Conservation (phyloP, 2,888 invertebrate species). For the Andrena fulva region DNA sequence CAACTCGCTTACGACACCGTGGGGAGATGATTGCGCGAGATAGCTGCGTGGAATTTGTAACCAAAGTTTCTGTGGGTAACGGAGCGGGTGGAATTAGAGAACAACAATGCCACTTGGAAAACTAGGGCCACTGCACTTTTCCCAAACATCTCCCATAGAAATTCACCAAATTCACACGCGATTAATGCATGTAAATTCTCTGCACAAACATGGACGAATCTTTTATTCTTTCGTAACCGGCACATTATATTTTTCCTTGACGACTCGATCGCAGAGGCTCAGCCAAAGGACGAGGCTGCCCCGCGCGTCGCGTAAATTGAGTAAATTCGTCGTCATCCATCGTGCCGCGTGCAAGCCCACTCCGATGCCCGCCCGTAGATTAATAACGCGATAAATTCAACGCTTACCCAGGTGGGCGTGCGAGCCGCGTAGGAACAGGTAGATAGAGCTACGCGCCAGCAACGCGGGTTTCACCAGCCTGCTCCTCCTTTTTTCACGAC, state of each 20-base stretch:
- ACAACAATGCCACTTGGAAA: background rate
- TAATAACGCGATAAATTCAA: constrained; percentile 79
- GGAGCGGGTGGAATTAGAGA: background rate
- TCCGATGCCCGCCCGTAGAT: constrained; percentile 60
- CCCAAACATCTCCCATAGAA: background rate
- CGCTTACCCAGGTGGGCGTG: constrained; percentile 66
- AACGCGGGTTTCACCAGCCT: constrained; percentile 25
- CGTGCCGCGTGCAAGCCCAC: constrained; percentile 23
- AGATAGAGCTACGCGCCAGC: constrained; percentile 43
- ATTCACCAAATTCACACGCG: background rate
- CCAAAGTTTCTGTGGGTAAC: background rate
- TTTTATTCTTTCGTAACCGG: constrained; percentile 3
- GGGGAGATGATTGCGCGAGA: background rate
- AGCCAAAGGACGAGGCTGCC: constrained; percentile 30
- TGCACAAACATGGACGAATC: background rate
- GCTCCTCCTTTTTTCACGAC: constrained; percentile 19
- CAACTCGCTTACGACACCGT: constrained; percentile 22
- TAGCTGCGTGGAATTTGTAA: background rate
- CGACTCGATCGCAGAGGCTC: constrained; percentile 42
- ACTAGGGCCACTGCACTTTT: background rate
- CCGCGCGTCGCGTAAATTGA: constrained; percentile 64
- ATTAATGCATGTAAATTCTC: background rate
- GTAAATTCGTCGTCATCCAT: constrained; percentile 65
- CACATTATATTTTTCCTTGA: constrained; percentile 35
- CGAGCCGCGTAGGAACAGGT: constrained; percentile 45